Evolutionary conservation across 2,797 vertebrate genomes (phyloP), one percentile per base, ranked within the genome.

Genomic region (Arrhamphus sclerolepis): DNA sequence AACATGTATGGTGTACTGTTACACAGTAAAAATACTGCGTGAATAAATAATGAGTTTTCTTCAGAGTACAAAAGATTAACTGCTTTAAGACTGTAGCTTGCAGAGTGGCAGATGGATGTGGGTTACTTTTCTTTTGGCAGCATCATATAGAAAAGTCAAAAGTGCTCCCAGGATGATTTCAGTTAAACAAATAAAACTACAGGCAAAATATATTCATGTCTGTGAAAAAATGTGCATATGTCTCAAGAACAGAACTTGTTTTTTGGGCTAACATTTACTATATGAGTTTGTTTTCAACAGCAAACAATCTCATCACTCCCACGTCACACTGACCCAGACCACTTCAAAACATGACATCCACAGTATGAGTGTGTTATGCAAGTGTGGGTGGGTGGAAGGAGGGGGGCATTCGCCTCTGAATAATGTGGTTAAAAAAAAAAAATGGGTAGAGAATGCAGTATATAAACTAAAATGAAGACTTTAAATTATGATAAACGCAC

Each of bases 51-150:
- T 38, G 52, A 54, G 46, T 38, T 43, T 18, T 31, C 24, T 22
- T 57, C 53, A 72, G 5, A 46, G 57, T 18, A 49, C n/a, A 60
- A 34, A 14, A 59, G 42, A 64, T 38, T 24, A 24, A 53, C 64
- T 40, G 28, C 53, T 49, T 52, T 40, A n/a, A 26, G 18, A 58
- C 70, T 63, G 28, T 3, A 60, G 60, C 14, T 58, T 42, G 51
- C 62, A 39, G n/a, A 50, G 48, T 60, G 77, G 46, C 76, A 84
- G 79, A 80, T 78, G 77, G 76, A 24, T 40, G 40, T 31, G 18
- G 63, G 61, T 55, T 4, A 2, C 42, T 54, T 70, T n/a, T 69
- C 46, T 57, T 80, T 70, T 70, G 55, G 59, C 56, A 74, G 70
- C 57, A 46, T 31, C 44, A 29, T 51, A 44, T 18, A 60, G 42